Evolutionary conservation across 2,113 vertebrate genomes (phyloP), one percentile per base, ranked within the genome.

Genomic region (Nothobranchius furzeri): DNA sequence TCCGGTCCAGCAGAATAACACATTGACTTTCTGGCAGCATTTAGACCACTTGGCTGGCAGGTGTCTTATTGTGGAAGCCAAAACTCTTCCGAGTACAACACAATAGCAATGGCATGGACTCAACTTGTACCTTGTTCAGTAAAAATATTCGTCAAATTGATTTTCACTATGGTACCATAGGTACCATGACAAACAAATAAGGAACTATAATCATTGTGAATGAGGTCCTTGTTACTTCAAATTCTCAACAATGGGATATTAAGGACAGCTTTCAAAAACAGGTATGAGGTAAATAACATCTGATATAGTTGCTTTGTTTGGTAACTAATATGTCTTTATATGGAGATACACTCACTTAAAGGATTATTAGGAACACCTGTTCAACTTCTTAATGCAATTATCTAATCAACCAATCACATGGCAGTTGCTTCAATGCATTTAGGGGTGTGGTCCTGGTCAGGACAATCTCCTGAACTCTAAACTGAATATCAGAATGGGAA

Each of bases 11-110:
- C 46, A 61, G 46, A 40, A 20, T 11, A n/a, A 62, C 64, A 62
- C 63, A 67, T 17, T 56, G 51, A 47, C 43, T 55, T 54, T 6
- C 63, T 46, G 51, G 52, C 63, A 62, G 63, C 10, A 40, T 46
- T 61, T 47, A 46, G 56, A 20, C 45, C 24, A 7, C 10, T 43
- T 56, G 47, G 30, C 12, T 67, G 40, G 30, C 52, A 54, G 37
- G 56, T 50, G 17, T 20, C 54, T 37, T 13, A 7, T 7, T 50
- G 15, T 37, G 60, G 30, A 13, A 62, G 47, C 11, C 15, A 50
- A 59, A 53, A 42, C 5, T 37, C 11, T 12, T 43, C 13, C 12
- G 35, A 49, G 9, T 20, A n/a, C 54, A 73, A 14, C 30, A 48
- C 14, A 48, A 55, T 25, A 2, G 12, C 48, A 9, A 37, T 47